A percentile compares a stretch with the other conserved stretches of the same genome.
phyloP scores from a whole-genome alignment of 2,888 invertebrate species.

The Chrysodeixis includens region DNA sequence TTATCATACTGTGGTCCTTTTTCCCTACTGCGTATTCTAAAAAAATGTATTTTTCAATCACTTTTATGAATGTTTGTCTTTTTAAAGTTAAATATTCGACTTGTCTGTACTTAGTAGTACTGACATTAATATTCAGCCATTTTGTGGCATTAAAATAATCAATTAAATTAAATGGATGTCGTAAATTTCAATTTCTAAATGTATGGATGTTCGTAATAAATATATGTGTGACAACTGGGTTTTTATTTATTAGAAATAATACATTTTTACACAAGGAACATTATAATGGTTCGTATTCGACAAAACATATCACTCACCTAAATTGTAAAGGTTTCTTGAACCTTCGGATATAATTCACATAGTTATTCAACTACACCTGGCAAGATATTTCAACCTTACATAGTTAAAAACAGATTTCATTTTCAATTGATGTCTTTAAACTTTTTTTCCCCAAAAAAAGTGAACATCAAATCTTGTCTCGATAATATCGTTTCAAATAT shows the following conservation, averaged over 20 bases:
- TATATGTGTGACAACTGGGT: not conserved
- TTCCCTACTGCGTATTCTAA: not conserved
- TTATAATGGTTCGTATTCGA: not conserved
- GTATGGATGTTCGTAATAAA: conserved; percentile 1
- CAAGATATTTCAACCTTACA: not conserved
- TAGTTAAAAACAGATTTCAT: not conserved
- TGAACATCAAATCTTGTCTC: not conserved
- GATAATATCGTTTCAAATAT: not conserved
- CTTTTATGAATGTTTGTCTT: conserved; percentile 4
- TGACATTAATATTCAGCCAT: not conserved
- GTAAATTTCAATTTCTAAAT: conserved; percentile 6
- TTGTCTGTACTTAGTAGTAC: not conserved
- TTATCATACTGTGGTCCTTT: not conserved
- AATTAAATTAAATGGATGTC: not conserved
- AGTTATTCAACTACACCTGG: not conserved
- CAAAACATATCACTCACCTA: not conserved
- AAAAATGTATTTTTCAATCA: conserved; percentile 5
- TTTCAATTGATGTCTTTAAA: not conserved
- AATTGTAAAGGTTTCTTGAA: not conserved
- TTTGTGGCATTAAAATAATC: conserved; percentile 2
- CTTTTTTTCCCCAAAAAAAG: not conserved
- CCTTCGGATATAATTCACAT: not conserved
- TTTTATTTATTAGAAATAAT: not conserved
- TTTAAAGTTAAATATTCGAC: not conserved
- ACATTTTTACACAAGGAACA: too few relatives aligned